phyloP scores from a whole-genome alignment of 2,113 vertebrate genomes.

The Callipepla squamata region DNA sequence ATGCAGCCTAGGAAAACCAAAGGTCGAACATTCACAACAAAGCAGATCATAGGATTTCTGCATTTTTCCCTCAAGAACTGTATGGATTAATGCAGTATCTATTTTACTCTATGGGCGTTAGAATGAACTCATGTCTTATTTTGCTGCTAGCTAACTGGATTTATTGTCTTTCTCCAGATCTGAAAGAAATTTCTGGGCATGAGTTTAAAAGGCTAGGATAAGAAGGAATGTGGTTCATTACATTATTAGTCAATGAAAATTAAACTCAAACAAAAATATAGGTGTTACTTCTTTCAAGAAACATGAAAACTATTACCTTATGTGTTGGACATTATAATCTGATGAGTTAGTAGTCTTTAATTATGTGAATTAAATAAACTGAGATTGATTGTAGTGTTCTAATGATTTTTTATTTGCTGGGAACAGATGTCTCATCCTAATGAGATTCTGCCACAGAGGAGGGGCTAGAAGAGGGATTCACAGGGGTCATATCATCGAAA shows the following conservation, averaged over 20 bases:
- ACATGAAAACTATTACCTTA: not conserved
- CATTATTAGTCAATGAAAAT: not conserved
- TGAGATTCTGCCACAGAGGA: not conserved
- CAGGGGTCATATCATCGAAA: not conserved
- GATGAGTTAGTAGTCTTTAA: not conserved
- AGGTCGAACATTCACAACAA: too few relatives aligned
- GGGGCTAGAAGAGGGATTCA: not conserved
- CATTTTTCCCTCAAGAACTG: not conserved
- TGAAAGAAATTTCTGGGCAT: not conserved
- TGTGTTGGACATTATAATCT: not conserved
- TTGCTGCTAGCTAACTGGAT: not conserved
- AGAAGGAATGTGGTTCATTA: not conserved
- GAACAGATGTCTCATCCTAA: not conserved
- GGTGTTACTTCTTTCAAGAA: not conserved
- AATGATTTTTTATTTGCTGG: not conserved
- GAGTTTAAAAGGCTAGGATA: not conserved
- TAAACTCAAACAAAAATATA: not conserved
- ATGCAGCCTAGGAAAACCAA: too few relatives aligned
- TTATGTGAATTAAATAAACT: not conserved
- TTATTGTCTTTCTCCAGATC: not conserved
- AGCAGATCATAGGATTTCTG: not conserved
- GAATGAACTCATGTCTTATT: not conserved
- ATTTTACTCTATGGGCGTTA: not conserved
- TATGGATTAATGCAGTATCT: not conserved
- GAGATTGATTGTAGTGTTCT: not conserved